Percentiles rank a stretch among this genome's conserved stretches.
phyloP scores from a whole-genome alignment of 2,113 vertebrate species.

The Stegastes partitus region DNA sequence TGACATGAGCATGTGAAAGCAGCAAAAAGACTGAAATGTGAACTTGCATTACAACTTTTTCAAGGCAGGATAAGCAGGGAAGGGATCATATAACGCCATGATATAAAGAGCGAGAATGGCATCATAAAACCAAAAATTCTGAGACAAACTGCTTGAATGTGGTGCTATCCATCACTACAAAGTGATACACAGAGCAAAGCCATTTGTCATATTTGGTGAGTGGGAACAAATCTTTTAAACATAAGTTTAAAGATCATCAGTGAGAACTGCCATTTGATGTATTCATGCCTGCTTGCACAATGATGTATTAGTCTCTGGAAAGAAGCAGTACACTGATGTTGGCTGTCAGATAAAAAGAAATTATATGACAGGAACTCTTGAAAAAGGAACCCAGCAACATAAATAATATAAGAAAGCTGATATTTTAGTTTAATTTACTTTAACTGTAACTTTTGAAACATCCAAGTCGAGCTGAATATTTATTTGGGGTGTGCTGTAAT shows the following conservation, averaged over 20 bases:
- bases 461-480: background rate
- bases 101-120: too few species aligned
- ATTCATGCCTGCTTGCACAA: background rate
- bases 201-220: conserved; percentile 3
- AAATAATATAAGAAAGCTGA: background rate
- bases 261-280: background rate
- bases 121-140: background rate
- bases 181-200: background rate
- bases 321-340: background rate
- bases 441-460: background rate
- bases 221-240: conserved; percentile 18
- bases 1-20: too few species aligned
- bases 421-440: background rate
- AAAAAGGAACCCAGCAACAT: conserved; percentile 4
- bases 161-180: conserved; percentile 6
- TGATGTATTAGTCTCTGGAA: conserved; percentile 2
- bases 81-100: background rate
- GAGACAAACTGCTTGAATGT: background rate
- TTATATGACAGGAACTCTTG: background rate
- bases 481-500: background rate
- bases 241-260: conserved; percentile 4
- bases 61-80: background rate
- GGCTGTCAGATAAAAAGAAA: conserved; percentile 15
- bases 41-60: background rate
- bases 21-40: too few species aligned